Percentiles rank a stretch among this genome's conserved stretches.
These are phyloP conservation scores for Chelidonichthys spinosus DNA, from an alignment of 2,797 vertebrate species.

Conservation along the genomic window DNA sequence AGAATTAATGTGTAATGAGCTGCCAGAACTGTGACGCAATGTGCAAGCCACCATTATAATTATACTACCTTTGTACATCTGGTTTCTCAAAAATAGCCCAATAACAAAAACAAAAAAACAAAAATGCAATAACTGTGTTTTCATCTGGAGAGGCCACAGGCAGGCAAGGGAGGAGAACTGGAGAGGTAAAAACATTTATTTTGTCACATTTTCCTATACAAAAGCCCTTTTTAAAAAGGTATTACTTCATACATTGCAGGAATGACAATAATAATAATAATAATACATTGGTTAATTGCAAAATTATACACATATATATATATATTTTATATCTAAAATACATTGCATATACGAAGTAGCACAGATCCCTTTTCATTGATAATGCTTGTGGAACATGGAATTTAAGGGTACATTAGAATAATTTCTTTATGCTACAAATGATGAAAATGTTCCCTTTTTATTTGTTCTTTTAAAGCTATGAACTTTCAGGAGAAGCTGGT, in stretches of 20 bases:
- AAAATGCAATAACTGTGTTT: slow-evolving; percentile 1
- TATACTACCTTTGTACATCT: not conserved
- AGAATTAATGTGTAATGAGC: not conserved
- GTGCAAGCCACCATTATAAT: not conserved
- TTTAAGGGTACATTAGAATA: slow-evolving; percentile 73
- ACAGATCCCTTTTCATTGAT: slow-evolving; percentile 85
- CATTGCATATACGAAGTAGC: slow-evolving; percentile 95
- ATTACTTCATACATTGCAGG: slow-evolving; percentile 88
- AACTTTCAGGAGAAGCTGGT: slow-evolving; percentile 59
- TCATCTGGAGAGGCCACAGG: slow-evolving; percentile 14
- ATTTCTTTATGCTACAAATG: slow-evolving; percentile 83
- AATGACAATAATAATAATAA: slow-evolving; percentile 84
- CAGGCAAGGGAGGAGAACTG: slow-evolving; percentile 37
- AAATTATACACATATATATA: slow-evolving; percentile 92
- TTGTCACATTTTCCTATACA: slow-evolving; percentile 93
- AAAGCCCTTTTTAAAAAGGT: slow-evolving; percentile 89
- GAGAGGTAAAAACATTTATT: slow-evolving; percentile 92
- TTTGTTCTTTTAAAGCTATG: slow-evolving; percentile 69
- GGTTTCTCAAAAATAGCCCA: not conserved
- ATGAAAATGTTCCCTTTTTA: slow-evolving; percentile 66
- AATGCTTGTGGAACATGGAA: slow-evolving; percentile 78
- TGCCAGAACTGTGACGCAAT: not conserved
- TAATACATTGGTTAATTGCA: slow-evolving; percentile 90
- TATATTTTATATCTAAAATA: slow-evolving; percentile 95
- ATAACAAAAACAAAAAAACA: not conserved